Evolutionary conservation across 1,140 invertebrate species (phyloP).

Genomic region (Psix sp.): DNA sequence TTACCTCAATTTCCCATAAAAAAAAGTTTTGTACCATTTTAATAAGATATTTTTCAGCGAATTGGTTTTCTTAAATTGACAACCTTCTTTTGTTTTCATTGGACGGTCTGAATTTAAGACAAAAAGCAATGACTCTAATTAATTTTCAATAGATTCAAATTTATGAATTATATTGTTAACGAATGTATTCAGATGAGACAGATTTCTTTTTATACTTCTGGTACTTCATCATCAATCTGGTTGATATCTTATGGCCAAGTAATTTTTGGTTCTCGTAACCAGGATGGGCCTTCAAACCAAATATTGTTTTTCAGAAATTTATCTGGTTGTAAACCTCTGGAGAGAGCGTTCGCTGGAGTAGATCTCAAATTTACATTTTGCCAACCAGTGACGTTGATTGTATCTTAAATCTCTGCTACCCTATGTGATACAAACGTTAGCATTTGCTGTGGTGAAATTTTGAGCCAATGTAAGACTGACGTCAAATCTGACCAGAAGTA

Average conservation of each 20-base stretch:
- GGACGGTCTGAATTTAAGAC: too few species aligned
- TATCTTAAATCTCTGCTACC: background rate
- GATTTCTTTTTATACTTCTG: too few species aligned
- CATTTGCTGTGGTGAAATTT: background rate
- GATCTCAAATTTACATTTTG: background rate
- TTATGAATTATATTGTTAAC: background rate
- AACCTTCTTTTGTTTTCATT: too few species aligned
- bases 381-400: background rate
- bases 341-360: background rate
- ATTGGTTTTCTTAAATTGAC: too few species aligned
- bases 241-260: background rate
- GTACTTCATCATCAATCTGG: background rate
- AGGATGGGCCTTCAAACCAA: background rate
- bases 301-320: background rate
- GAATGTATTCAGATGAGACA: background rate
- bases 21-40: too few species aligned
- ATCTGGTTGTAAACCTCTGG: background rate
- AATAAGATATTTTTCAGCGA: too few species aligned
- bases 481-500: slow-evolving; percentile 17
- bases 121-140: too few species aligned
- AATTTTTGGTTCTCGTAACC: background rate
- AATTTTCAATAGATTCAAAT: too few species aligned
- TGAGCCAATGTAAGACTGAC: background rate
- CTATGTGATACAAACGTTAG: slow-evolving; percentile 1
- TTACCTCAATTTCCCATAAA: too few species aligned